phyloP scores from a whole-genome alignment of 1,140 invertebrate genomes.

The Odontomachus brunneus region DNA sequence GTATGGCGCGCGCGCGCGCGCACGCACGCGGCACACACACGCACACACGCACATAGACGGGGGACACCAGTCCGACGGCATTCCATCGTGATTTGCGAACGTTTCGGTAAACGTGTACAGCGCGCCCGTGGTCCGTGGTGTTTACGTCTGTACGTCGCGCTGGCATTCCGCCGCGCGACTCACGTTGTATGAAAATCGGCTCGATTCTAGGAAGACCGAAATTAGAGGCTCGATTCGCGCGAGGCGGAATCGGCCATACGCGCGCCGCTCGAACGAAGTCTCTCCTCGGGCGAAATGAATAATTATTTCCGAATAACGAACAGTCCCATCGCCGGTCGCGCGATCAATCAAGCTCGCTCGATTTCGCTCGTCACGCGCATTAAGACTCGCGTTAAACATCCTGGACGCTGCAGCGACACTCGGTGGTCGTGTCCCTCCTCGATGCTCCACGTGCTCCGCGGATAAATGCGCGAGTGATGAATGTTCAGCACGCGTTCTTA shows the following conservation, averaged over 20 bases:
- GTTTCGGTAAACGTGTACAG: slow-evolving; percentile 80
- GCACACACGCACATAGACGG: not conserved
- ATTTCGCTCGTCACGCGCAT: too few species aligned
- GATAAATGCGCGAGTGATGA: not conserved
- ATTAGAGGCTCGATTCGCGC: not conserved
- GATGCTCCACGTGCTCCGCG: too few species aligned
- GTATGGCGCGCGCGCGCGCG: slow-evolving; percentile 70
- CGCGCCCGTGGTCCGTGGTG: slow-evolving; percentile 64
- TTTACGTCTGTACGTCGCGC: slow-evolving; percentile 65
- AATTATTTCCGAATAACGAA: too few species aligned
- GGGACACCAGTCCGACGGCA: slow-evolving; percentile 81
- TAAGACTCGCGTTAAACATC: too few species aligned
- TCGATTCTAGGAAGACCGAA: not conserved
- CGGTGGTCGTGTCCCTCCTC: too few species aligned
- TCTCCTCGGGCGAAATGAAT: too few species aligned
- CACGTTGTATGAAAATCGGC: not conserved
- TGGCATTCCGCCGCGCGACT: slow-evolving; percentile 9
- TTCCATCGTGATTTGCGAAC: slow-evolving; percentile 84
- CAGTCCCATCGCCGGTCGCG: too few species aligned
- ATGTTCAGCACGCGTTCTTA: not conserved
- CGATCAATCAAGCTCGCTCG: too few species aligned
- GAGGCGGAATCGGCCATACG: too few species aligned
- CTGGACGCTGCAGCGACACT: too few species aligned
- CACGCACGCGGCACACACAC: not conserved
- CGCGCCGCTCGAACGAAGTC: too few species aligned